Conservation (phyloP, 1,140 invertebrate species). For the Drosophila ficusphila region DNA sequence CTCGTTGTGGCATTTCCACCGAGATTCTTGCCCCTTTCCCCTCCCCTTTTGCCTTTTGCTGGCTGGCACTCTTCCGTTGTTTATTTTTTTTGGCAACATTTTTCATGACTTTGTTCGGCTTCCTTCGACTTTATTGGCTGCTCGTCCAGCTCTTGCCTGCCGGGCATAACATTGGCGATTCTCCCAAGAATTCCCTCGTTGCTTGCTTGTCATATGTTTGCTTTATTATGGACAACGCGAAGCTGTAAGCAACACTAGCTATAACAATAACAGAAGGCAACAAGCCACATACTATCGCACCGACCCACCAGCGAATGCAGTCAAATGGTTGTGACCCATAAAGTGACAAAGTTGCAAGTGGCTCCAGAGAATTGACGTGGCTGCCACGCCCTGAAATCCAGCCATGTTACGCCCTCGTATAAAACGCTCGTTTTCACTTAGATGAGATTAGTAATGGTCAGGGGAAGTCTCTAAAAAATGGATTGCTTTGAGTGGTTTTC, state of each 20-base stretch:
- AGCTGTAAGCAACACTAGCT: slow-evolving; percentile 68
- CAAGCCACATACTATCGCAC: slow-evolving; percentile 14
- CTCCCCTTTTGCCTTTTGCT: slow-evolving; percentile 3
- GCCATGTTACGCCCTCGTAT: slow-evolving; percentile 36
- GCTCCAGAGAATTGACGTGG: slow-evolving; percentile 16
- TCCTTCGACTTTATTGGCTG: slow-evolving; percentile 72
- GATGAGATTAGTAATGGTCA: slow-evolving; percentile 20
- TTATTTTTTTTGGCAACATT: slow-evolving; percentile 71
- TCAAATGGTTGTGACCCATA: slow-evolving; percentile 73
- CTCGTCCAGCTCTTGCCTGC: slow-evolving; percentile 44
- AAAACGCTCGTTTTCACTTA: slow-evolving; percentile 45
- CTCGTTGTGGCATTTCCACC: slow-evolving; percentile 36
- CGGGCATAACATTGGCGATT: slow-evolving; percentile 53
- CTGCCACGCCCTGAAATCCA: slow-evolving; percentile 31
- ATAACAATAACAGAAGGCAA: slow-evolving; percentile 73
- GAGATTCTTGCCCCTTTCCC: slow-evolving; percentile 15
- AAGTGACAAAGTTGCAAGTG: slow-evolving; percentile 70
- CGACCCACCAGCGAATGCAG: slow-evolving; percentile 42
- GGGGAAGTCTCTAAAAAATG: not conserved
- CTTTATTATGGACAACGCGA: slow-evolving; percentile 71
- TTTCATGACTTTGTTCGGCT: slow-evolving; percentile 77
- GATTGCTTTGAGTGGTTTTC: not conserved
- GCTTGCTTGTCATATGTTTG: slow-evolving; percentile 70
- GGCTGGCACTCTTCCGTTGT: slow-evolving; percentile 31
- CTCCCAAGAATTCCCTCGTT: slow-evolving; percentile 31